Base-by-base conservation (phyloP, 2,113 vertebrate species). In the Coreoperca whiteheadi region DNA sequence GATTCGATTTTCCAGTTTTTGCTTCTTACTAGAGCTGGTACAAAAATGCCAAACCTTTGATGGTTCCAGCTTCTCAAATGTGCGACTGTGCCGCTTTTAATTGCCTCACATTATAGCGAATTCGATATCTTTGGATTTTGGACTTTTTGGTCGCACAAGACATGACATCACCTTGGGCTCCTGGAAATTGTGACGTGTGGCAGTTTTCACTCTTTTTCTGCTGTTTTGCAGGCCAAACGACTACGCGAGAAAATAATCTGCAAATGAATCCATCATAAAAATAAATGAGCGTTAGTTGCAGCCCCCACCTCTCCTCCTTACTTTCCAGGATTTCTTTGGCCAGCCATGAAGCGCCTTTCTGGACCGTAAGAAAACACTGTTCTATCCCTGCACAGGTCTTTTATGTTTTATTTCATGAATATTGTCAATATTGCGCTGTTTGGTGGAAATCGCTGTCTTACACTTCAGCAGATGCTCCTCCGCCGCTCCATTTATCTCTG, bases 381-480 rank as follows among this genome's bases (percentile, higher is more conserved):
- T 71, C 11, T 34, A 3, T 39, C n/a, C 15, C 11, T 32, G 20
- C 60, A 15, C 25, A 75, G 37, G 7, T 41, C 50, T 16, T 20
- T 16, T 41, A 14, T 67, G 14, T 69, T 79, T 59, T 50, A 25
- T 30, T 65, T 66, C 8, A 48, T 34, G 43, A 60, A 67, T 80
- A 37, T 54, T 64, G 34, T 68, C 8, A n/a, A 1, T 56, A 18
- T 53, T 28, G 30, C 46, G 56, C 37, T 23, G 28, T 70, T 59
- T 37, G 54, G 10, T 57, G 30, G 9, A 50, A 59, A 67, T 23
- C 25, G 39, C 2, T 60, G 46, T 61, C 16, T 3, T 14, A 1
- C 37, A 4, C 51, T 41, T 60, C 39, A 71, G 8, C 32, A 51
- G 73, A 64, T 46, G 12, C 68, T 74, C 41, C 16, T 23, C 53